A percentile compares a stretch with the other conserved stretches of the same genome.
Evolutionary conservation across 2,797 vertebrate species (phyloP).

Genomic region (Sandelia bainsii): DNA sequence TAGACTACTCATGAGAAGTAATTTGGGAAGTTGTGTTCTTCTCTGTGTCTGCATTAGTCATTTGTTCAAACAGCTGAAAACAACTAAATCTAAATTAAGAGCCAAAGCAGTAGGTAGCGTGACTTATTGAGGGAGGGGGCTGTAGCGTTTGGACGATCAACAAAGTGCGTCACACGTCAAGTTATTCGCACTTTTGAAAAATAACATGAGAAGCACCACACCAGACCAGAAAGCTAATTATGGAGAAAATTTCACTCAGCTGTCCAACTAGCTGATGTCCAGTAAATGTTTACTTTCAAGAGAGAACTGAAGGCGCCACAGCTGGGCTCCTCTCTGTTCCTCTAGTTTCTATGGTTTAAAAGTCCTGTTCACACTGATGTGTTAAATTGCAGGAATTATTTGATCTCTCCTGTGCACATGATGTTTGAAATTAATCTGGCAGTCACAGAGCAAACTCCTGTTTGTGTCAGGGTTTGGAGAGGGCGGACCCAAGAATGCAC

Average conservation of each 20-base stretch:
- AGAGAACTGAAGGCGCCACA: not conserved
- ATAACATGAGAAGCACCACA: not conserved
- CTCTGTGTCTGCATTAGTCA: constrained; percentile 45
- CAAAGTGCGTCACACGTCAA: constrained; percentile 9
- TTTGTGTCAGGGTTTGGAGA: too few relatives aligned
- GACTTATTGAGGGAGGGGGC: constrained; percentile 28
- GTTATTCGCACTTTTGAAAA: constrained; percentile 7
- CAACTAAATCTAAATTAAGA: constrained; percentile 9
- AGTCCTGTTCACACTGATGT: not conserved
- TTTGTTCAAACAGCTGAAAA: constrained; percentile 44
- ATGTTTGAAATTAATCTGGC: too few relatives aligned
- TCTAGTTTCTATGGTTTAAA: not conserved
- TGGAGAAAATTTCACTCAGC: constrained; percentile 13
- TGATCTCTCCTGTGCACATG: too few relatives aligned
- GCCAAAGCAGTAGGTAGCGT: constrained; percentile 34
- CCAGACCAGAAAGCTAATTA: constrained; percentile 1
- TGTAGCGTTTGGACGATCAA: constrained; percentile 8
- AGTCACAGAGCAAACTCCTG: too few relatives aligned
- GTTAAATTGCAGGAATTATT: too few relatives aligned
- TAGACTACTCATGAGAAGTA: constrained; percentile 38
- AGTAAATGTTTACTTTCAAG: not conserved
- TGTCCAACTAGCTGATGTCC: not conserved
- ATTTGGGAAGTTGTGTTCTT: constrained; percentile 36
- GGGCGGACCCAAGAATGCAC: too few relatives aligned
- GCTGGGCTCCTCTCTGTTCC: not conserved